These are phyloP conservation scores for Tipula confusa DNA, from an alignment of 2,888 invertebrate genomes.

Conservation along the genomic window DNA sequence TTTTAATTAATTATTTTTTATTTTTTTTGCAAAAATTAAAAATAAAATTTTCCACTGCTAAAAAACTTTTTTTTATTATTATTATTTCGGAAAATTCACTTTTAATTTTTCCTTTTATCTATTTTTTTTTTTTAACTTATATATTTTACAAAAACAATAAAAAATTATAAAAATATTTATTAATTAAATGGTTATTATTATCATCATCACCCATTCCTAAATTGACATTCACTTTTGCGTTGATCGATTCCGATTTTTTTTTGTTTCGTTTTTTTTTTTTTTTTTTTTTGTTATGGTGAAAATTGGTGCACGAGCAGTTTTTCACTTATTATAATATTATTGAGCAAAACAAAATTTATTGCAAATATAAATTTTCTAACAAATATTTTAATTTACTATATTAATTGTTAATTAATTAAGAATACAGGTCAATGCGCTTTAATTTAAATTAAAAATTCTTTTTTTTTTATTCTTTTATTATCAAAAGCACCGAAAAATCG, in stretches of 20 bases:
- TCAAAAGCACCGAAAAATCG: conserved; percentile 16
- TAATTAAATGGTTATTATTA: conserved; percentile 3
- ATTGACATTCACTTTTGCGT: conserved; percentile 20
- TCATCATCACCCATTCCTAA: conserved; percentile 20
- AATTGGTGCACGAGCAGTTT: neutral
- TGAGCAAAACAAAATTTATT: neutral
- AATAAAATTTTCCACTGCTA: neutral
- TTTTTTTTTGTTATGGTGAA: neutral
- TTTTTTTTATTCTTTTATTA: neutral
- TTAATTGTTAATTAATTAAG: neutral
- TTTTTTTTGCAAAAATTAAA: neutral
- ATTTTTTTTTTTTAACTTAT: neutral
- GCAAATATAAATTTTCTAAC: neutral
- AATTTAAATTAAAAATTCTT: neutral
- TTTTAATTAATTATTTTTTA: neutral
- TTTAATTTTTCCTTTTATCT: too few species aligned
- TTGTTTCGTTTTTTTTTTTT: neutral
- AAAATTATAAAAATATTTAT: neutral
- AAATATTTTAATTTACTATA: neutral
- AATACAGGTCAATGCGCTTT: conserved; percentile 8
- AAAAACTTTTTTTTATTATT: neutral
- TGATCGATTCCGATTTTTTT: conserved; percentile 21
- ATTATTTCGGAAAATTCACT: neutral
- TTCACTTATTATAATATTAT: neutral
- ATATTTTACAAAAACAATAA: neutral